Conservation (phyloP, 2,888 invertebrate species). For the Anthophora plumipes region DNA sequence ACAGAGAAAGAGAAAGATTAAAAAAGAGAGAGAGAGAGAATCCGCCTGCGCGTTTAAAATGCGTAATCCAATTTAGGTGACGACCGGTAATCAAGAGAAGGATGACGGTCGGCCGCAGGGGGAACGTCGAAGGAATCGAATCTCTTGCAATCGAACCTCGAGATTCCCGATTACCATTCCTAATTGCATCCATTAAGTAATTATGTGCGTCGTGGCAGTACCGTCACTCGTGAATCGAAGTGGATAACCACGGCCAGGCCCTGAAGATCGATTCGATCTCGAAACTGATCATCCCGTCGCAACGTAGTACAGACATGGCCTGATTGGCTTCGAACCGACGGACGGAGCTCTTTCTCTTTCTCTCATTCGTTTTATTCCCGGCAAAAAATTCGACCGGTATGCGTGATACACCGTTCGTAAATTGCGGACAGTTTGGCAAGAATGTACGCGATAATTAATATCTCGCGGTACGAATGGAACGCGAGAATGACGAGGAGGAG, state of each 20-base stretch:
- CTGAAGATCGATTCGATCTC: slow-evolving; percentile 51
- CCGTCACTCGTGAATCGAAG: slow-evolving; percentile 49
- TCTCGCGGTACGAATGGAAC: background rate
- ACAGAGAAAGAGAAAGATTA: no score
- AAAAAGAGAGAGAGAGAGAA: background rate
- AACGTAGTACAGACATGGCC: slow-evolving; percentile 17
- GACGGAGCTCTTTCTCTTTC: slow-evolving; percentile 5
- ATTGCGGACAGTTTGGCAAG: slow-evolving; percentile 10
- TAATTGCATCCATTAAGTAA: slow-evolving; percentile 70
- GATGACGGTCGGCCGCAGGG: background rate
- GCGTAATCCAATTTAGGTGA: slow-evolving; percentile 46
- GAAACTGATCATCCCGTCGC: slow-evolving; percentile 49
- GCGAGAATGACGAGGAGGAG: background rate
- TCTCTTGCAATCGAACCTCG: slow-evolving; percentile 43
- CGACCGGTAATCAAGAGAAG: slow-evolving; percentile 34
- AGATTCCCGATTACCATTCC: slow-evolving; percentile 64
- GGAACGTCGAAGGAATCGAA: slow-evolving; percentile 32
- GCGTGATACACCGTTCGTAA: background rate
- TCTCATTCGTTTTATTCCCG: slow-evolving; percentile 20
- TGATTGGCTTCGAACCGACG: slow-evolving; percentile 22
- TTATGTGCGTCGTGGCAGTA: slow-evolving; percentile 51
- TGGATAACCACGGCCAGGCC: slow-evolving; percentile 22
- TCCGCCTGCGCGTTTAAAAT: slow-evolving; percentile 15
- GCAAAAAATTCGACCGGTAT: background rate
- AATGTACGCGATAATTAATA: slow-evolving; percentile 39